Conservation (phyloP, 1,140 invertebrate species). For the Mizuhopecten yessoensis region DNA sequence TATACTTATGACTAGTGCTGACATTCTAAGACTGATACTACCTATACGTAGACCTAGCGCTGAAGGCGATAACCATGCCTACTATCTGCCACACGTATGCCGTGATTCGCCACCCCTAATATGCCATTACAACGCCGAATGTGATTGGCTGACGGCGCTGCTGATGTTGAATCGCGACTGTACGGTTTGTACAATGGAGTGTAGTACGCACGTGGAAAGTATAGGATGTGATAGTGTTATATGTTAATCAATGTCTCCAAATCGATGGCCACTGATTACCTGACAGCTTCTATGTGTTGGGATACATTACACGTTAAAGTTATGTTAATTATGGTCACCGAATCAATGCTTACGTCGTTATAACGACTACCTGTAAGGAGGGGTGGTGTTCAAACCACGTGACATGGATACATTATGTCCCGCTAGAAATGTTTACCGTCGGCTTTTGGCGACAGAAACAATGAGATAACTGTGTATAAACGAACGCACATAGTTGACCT, state of each 20-base stretch:
- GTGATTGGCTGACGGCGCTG: neutral
- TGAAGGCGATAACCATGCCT: neutral
- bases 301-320: neutral
- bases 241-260: slow-evolving; percentile 27
- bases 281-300: neutral
- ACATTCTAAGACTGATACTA: no score
- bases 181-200: neutral
- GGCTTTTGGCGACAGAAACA: slow-evolving; percentile 20
- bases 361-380: slow-evolving; percentile 14
- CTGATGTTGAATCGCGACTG: neutral
- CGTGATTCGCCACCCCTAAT: neutral
- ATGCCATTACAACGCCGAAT: neutral
- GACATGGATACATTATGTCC: slow-evolving; percentile 23
- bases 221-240: neutral
- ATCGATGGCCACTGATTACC: neutral
- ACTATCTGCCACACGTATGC: neutral
- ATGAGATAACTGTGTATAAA: neutral
- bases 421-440: neutral
- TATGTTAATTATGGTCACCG: slow-evolving; percentile 6
- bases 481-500: neutral
- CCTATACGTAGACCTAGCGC: neutral
- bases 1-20: no score
- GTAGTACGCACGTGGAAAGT: neutral
- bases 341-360: neutral
- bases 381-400: slow-evolving; percentile 13